These are phyloP conservation scores for Glyphotaelius pellucidus DNA, from an alignment of 2,888 invertebrate genomes.

Conservation along the genomic window DNA sequence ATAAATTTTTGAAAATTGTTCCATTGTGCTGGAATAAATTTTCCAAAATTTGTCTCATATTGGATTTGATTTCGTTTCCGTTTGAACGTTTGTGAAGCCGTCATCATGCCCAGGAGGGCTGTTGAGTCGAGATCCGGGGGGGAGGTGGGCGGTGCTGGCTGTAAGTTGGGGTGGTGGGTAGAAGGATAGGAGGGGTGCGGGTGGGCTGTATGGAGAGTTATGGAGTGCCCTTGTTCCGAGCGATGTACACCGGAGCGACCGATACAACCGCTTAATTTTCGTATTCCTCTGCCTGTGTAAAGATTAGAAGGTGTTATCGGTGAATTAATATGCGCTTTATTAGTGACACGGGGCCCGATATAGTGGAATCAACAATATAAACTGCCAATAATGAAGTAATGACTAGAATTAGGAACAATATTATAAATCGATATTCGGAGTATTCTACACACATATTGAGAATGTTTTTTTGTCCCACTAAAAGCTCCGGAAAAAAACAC, in stretches of 20 bases:
- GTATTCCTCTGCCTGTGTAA: slow-evolving; percentile 54
- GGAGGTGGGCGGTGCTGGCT: neutral
- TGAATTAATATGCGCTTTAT: neutral
- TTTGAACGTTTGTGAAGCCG: slow-evolving; percentile 22
- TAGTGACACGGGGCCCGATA: neutral
- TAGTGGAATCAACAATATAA: too few relatives aligned
- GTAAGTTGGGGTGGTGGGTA: neutral
- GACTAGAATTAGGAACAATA: too few relatives aligned
- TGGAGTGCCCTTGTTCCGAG: slow-evolving; percentile 45
- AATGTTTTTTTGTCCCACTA: too few relatives aligned
- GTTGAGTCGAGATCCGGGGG: neutral
- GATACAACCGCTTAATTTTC: slow-evolving; percentile 59
- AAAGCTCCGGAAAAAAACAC: too few relatives aligned
- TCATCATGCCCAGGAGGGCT: slow-evolving; percentile 34
- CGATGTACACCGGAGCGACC: slow-evolving; percentile 39
- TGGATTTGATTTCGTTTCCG: neutral
- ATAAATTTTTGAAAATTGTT: neutral
- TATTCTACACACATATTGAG: too few relatives aligned
- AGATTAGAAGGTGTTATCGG: slow-evolving; percentile 54
- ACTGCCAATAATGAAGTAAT: too few relatives aligned
- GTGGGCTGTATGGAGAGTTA: slow-evolving; percentile 43
- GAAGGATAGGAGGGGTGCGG: neutral
- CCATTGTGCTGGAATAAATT: neutral
- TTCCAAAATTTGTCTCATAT: neutral
- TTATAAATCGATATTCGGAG: too few relatives aligned